These are phyloP conservation scores for Cathartes aura DNA, from an alignment of 2,113 vertebrate genomes.

Conservation along the genomic window DNA sequence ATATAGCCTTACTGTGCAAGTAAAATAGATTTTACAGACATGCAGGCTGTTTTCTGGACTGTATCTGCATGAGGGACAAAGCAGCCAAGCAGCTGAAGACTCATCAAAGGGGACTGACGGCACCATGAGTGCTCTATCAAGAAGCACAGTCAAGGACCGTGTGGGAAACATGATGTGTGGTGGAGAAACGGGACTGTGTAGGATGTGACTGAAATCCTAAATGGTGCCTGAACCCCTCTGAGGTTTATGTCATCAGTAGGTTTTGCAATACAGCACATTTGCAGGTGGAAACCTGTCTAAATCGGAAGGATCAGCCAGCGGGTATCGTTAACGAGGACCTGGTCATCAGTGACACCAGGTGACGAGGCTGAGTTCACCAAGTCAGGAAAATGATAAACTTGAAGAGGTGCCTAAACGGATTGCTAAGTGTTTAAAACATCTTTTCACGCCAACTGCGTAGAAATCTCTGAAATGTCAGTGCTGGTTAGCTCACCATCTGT, in stretches of 20 bases:
- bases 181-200: fast-evolving
- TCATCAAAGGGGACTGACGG: background rate
- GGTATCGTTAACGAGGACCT: background rate
- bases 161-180: fast-evolving
- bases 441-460: slow-evolving; percentile 35
- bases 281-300: background rate
- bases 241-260: background rate
- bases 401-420: background rate
- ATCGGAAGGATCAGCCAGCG: background rate
- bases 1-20: background rate
- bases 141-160: background rate
- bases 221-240: background rate
- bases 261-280: background rate
- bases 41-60: background rate
- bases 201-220: background rate
- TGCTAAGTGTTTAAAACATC: background rate
- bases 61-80: background rate
- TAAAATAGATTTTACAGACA: background rate
- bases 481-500: slow-evolving; percentile 46
- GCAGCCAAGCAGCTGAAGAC: background rate
- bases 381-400: background rate
- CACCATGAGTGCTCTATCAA: background rate
- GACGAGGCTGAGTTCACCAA: background rate
- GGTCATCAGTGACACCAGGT: background rate
- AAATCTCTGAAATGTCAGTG: slow-evolving; percentile 38